Evolutionary conservation across 2,888 invertebrate species (phyloP).

Genomic region (Rhamphomyia laevipes): DNA sequence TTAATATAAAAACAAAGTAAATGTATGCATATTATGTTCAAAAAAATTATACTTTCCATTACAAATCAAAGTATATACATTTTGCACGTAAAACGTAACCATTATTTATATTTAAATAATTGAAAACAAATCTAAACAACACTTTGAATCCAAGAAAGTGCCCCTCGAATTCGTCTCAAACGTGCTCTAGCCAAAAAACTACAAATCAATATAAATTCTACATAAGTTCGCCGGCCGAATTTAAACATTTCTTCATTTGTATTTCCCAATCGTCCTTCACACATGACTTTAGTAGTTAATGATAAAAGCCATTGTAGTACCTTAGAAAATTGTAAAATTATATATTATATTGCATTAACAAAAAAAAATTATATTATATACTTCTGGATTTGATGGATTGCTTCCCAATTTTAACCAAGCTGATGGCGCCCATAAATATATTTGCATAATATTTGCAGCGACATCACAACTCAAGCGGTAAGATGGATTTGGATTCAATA

Average conservation of each 20-base stretch:
- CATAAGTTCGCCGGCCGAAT: slow-evolving; percentile 48
- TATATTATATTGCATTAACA: background rate
- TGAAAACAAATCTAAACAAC: slow-evolving; percentile 16
- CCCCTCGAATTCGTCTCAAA: slow-evolving; percentile 47
- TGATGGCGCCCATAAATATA: slow-evolving; percentile 64
- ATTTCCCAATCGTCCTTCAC: slow-evolving; percentile 42
- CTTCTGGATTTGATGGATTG: slow-evolving; percentile 51
- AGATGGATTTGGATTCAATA: slow-evolving; percentile 49
- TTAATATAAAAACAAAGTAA: too few relatives aligned
- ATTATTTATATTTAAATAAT: too few relatives aligned
- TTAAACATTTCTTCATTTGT: slow-evolving; percentile 17
- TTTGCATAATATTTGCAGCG: slow-evolving; percentile 63
- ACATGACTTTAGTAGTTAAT: slow-evolving; percentile 61
- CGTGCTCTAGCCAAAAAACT: slow-evolving; percentile 54
- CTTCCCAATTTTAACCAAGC: slow-evolving; percentile 47
- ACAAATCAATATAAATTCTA: slow-evolving; percentile 59
- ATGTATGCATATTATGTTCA: too few relatives aligned
- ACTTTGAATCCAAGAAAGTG: slow-evolving; percentile 52
- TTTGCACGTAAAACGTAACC: too few relatives aligned
- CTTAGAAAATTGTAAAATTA: slow-evolving; percentile 29
- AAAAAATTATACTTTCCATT: too few relatives aligned
- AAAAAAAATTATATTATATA: slow-evolving; percentile 20
- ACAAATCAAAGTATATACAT: too few relatives aligned
- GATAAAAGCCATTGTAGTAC: slow-evolving; percentile 64
- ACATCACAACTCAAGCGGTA: slow-evolving; percentile 51